Base-by-base conservation (phyloP, 2,888 invertebrate genomes). In the Folsomia manolachei region DNA sequence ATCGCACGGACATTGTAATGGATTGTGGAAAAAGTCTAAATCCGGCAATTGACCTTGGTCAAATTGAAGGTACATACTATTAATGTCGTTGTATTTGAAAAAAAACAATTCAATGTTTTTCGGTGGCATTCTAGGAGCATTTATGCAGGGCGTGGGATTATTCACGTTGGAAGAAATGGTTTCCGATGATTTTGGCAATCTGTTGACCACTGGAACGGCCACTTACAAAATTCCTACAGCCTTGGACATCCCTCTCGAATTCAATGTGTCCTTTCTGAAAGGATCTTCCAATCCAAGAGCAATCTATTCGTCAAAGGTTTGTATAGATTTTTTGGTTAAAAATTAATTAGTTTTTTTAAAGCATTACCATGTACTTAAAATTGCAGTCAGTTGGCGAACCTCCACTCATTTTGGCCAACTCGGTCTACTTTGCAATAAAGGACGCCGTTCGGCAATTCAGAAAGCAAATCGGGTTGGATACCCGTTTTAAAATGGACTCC, bases 31-130 rank as follows among this genome's bases (percentile, higher is more conserved):
- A 93, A 80, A 96, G 96, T 84, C 85, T 97, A 71, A 97, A 97
- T 85, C 97, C 97, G 1, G 96, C 96, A 1, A 94, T 97, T 77
- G 97, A 97, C 82, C 92, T 97, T 79, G 97, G 97, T 0, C n/a
- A n/a, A n/a, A n/a, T n/a, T n/a, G n/a, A n/a, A n/a, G n/a, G n/a
- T n/a, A n/a, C n/a, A n/a, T n/a, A n/a, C n/a, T n/a, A n/a, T n/a
- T n/a, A n/a, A n/a, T n/a, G n/a, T n/a, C n/a, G n/a, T n/a, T n/a
- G n/a, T n/a, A n/a, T n/a, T n/a, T n/a, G n/a, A n/a, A n/a, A n/a
- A n/a, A n/a, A n/a, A n/a, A n/a, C n/a, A n/a, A n/a, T n/a, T n/a
- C n/a, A n/a, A n/a, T 39, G 39, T 39, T 4, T 39, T 27, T 64
- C 19, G 64, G 65, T 19, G 39, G 26, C 56, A 91, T 97, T n/a